These are phyloP conservation scores for Terrapene triunguis DNA, from an alignment of 2,113 vertebrate genomes.

Conservation along the genomic window DNA sequence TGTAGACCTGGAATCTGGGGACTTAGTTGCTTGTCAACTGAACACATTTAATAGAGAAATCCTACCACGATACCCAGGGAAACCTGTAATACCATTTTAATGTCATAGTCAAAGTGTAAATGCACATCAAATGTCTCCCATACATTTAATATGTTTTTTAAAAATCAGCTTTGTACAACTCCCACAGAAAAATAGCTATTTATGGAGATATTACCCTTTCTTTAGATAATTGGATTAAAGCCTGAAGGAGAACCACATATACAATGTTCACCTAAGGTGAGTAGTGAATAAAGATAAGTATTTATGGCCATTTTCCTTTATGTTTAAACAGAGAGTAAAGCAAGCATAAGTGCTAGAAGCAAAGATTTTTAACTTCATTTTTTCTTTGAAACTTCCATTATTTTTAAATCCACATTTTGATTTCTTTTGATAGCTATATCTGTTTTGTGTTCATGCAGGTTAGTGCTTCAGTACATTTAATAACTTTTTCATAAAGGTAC, in stretches of 20 bases:
- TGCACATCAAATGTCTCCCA: background rate
- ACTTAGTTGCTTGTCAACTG: background rate
- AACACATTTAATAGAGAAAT: background rate
- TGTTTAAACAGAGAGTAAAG: background rate
- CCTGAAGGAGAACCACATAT: conserved; percentile 88
- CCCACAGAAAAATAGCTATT: background rate
- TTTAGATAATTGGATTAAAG: conserved; percentile 94
- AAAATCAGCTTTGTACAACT: background rate
- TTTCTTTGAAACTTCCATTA: background rate
- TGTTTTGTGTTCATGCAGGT: conserved; percentile 9
- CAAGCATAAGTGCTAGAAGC: background rate
- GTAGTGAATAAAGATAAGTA: conserved; percentile 57
- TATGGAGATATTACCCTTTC: conserved; percentile 43
- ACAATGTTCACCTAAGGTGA: conserved; percentile 89
- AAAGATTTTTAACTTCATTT: background rate
- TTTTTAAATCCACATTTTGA: background rate
- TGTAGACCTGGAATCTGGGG: background rate
- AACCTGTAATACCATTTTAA: background rate
- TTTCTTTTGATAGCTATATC: background rate
- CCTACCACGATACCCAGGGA: background rate
- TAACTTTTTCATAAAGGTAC: background rate
- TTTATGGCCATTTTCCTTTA: background rate
- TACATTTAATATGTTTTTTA: background rate
- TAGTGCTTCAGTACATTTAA: conserved; percentile 23
- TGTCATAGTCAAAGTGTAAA: background rate